A percentile compares a stretch with the other conserved stretches of the same genome.
These are phyloP conservation scores for Microchirus variegatus DNA, from an alignment of 2,797 vertebrate genomes.

Conservation along the genomic window DNA sequence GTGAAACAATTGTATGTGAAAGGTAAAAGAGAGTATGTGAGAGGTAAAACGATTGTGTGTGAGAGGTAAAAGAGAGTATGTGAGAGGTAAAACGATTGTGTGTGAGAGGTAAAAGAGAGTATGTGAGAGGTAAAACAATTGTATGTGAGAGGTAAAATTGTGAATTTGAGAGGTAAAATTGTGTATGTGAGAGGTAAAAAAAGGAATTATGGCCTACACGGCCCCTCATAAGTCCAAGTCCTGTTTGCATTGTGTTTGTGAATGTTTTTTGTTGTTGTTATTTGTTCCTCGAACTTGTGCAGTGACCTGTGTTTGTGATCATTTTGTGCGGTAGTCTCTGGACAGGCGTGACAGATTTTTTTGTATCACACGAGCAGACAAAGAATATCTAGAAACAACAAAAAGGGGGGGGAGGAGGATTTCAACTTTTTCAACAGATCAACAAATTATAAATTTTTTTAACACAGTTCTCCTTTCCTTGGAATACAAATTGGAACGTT, in stretches of 20 bases:
- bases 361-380: conserved; percentile 26
- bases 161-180: no score
- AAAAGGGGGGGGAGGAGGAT: conserved; percentile 6
- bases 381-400: conserved; percentile 34
- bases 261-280: background rate
- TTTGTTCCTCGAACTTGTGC: background rate
- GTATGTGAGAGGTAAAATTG: no score
- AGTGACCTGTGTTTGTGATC: conserved; percentile 19
- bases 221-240: no score
- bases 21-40: no score
- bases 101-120: no score
- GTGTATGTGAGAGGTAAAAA: no score
- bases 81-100: no score
- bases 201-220: no score
- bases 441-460: conserved; percentile 69
- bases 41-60: no score
- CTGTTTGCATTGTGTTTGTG: background rate
- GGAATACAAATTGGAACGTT: conserved; percentile 63
- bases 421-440: conserved; percentile 59
- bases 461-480: conserved; percentile 65
- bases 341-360: conserved; percentile 50
- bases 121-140: no score
- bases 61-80: no score
- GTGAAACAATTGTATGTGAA: no score
- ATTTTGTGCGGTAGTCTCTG: conserved; percentile 2